These are phyloP conservation scores for Anarrhichthys ocellatus DNA, from an alignment of 2,113 vertebrate genomes.

Conservation along the genomic window DNA sequence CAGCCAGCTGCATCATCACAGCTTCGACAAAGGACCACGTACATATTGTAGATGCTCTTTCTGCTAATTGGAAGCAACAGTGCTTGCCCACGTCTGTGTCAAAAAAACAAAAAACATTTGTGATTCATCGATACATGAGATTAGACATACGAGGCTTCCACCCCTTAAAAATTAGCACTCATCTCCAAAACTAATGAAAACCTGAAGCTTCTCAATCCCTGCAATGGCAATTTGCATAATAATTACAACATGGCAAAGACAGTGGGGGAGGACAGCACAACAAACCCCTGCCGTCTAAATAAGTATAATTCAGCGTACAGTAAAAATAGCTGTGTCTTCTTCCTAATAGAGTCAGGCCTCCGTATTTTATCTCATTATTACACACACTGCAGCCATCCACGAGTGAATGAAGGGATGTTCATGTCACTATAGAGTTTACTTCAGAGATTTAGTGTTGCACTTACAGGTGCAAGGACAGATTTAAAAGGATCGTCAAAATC, in stretches of 20 bases:
- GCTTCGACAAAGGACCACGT: neutral
- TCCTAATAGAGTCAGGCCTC: conserved; percentile 13
- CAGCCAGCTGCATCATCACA: neutral
- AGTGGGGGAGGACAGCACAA: conserved; percentile 71
- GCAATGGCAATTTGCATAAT: conserved; percentile 67
- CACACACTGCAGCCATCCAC: neutral
- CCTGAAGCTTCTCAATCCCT: conserved; percentile 61
- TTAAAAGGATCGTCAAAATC: neutral
- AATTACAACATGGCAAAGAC: conserved; percentile 66
- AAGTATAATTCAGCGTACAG: conserved; percentile 47
- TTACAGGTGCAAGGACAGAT: neutral
- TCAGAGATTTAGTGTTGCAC: neutral
- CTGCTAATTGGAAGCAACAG: neutral
- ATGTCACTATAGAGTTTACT: conserved; percentile 2
- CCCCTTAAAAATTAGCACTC: conserved; percentile 58
- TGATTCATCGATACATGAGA: conserved; percentile 24
- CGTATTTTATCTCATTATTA: conserved; percentile 15
- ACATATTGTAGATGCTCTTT: conserved; percentile 4
- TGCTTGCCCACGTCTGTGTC: conserved; percentile 1
- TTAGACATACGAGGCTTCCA: conserved; percentile 21
- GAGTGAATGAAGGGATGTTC: conserved; percentile 14
- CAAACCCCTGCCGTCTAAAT: conserved; percentile 61
- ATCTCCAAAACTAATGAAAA: conserved; percentile 66
- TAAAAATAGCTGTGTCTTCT: conserved; percentile 52
- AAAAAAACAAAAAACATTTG: conserved; percentile 30